Evolutionary conservation across 1,140 invertebrate genomes (phyloP).

Genomic region (Cotesia chilonis): DNA sequence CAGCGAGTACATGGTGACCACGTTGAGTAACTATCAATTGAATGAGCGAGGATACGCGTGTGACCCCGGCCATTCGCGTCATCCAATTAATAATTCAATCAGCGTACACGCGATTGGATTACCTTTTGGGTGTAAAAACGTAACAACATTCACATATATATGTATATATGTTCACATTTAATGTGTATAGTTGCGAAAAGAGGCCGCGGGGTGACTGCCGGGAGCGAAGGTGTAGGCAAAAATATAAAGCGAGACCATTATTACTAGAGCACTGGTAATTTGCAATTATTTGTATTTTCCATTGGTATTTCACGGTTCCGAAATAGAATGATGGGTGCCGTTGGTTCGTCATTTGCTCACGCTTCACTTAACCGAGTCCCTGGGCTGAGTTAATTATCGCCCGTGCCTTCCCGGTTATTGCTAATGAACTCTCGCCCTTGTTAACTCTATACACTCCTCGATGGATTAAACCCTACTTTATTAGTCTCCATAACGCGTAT

Average conservation of each 20-base stretch:
- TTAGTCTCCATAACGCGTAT: neutral
- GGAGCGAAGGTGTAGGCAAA: slow-evolving; percentile 34
- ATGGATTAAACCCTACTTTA: slow-evolving; percentile 10
- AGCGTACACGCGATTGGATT: slow-evolving; percentile 61
- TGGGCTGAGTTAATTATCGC: slow-evolving; percentile 51
- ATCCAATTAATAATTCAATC: slow-evolving; percentile 67
- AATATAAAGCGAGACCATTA: slow-evolving; percentile 47
- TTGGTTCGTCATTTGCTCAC: neutral
- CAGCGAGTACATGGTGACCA: slow-evolving; percentile 20
- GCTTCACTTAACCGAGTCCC: slow-evolving; percentile 35
- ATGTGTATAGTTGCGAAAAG: slow-evolving; percentile 22
- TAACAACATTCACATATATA: slow-evolving; percentile 3
- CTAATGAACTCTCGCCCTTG: slow-evolving; percentile 50
- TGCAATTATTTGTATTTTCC: slow-evolving; percentile 60
- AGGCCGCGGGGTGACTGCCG: slow-evolving; percentile 26
- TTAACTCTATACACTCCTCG: slow-evolving; percentile 26
- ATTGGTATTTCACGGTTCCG: slow-evolving; percentile 46
- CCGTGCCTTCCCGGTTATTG: slow-evolving; percentile 42
- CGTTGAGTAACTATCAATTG: slow-evolving; percentile 32
- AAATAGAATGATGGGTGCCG: slow-evolving; percentile 2
- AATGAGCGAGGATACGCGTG: slow-evolving; percentile 43
- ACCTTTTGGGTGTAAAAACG: slow-evolving; percentile 51
- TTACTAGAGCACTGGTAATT: slow-evolving; percentile 50
- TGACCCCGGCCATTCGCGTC: slow-evolving; percentile 57
- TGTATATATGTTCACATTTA: neutral